Conservation (phyloP, 1,140 invertebrate species). For the Steinernema khuongi region DNA sequence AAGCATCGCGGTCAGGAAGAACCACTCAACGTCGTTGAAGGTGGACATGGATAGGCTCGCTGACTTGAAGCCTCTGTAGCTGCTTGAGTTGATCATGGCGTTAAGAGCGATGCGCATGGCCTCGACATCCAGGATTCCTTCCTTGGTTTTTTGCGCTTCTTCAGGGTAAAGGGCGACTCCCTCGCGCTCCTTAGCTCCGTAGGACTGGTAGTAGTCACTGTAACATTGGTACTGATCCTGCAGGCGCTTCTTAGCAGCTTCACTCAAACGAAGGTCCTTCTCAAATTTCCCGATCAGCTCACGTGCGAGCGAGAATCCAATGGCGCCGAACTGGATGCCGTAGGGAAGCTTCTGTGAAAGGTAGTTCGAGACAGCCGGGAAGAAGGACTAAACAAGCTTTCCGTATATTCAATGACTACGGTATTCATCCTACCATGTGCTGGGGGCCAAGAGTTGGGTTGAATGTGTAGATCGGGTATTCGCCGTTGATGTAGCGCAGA, state of each 20-base stretch:
- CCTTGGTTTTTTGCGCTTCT: neutral
- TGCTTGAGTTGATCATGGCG: neutral
- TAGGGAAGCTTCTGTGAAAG: neutral
- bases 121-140: neutral
- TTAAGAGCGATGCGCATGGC: neutral
- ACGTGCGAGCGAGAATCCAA: neutral
- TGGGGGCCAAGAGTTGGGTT: neutral
- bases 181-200: neutral
- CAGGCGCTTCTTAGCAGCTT: neutral
- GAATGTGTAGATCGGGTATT: neutral
- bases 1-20: neutral
- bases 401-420: too few species aligned
- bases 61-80: neutral
- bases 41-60: neutral
- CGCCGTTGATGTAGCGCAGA: neutral
- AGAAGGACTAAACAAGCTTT: too few species aligned
- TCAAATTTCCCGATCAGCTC: neutral
- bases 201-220: neutral
- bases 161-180: neutral
- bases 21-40: neutral
- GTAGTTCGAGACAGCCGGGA: neutral
- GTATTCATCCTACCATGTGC: too few species aligned
- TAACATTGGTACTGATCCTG: neutral
- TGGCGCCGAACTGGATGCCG: neutral
- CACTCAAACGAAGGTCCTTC: neutral